Conservation (phyloP, 2,797 vertebrate genomes). For the Enteromius treurensis region DNA sequence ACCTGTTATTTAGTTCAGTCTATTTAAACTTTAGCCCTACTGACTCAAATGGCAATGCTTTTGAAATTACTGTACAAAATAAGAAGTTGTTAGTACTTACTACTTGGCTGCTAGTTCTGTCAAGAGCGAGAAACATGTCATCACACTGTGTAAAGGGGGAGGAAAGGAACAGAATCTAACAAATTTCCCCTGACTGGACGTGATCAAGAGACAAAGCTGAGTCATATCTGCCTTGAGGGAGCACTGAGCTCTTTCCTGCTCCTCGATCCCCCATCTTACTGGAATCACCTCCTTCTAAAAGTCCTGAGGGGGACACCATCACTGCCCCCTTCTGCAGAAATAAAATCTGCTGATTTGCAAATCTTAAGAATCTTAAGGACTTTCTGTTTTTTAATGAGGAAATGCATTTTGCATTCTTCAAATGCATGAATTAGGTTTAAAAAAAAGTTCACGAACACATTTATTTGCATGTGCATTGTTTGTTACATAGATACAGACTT, state of each 20-base stretch:
- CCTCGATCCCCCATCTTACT: constrained; percentile 45
- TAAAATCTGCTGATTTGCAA: background rate
- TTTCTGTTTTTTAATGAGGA: background rate
- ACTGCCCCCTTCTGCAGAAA: background rate
- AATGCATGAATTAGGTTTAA: background rate
- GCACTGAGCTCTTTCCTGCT: constrained; percentile 30
- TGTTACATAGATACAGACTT: too few species aligned
- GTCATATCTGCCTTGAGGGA: constrained; percentile 49
- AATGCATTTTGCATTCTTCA: background rate
- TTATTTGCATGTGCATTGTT: background rate
- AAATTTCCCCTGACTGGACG: constrained; percentile 40
- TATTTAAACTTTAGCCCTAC: background rate
- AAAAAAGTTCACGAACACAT: background rate
- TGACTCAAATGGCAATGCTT: constrained; percentile 22
- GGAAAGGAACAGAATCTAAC: constrained; percentile 26
- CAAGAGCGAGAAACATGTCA: constrained; percentile 35
- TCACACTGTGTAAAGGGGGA: constrained; percentile 16
- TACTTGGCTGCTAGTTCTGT: constrained; percentile 40
- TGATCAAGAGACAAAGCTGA: constrained; percentile 44
- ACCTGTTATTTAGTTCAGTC: background rate
- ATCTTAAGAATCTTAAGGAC: background rate
- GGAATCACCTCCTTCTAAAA: constrained; percentile 53
- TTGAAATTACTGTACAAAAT: constrained; percentile 13
- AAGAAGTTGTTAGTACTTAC: background rate
- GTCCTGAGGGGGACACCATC: constrained; percentile 31